phyloP scores from a whole-genome alignment of 2,113 vertebrate species.

The Regulus satrapa region DNA sequence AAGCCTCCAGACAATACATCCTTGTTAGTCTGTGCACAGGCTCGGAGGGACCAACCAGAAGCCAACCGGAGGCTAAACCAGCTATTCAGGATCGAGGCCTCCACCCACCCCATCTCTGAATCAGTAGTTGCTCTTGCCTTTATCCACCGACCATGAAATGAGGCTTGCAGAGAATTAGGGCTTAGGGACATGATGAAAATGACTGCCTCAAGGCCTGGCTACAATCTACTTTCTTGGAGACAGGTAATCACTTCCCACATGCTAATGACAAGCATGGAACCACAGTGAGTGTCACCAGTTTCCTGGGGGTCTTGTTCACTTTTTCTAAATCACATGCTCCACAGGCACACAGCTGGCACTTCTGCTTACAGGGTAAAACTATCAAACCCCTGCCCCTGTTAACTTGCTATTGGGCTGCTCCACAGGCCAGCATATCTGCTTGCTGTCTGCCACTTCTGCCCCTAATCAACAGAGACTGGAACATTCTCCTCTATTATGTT shows the following conservation, averaged over 20 bases:
- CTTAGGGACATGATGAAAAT: neutral
- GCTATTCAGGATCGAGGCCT: neutral
- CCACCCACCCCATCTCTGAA: neutral
- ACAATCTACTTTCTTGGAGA: neutral
- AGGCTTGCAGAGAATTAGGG: neutral
- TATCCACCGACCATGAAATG: neutral
- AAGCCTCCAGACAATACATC: neutral
- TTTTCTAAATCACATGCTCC: neutral
- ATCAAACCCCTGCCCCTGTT: neutral
- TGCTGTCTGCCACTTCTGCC: neutral
- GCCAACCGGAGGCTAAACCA: neutral
- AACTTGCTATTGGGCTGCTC: neutral
- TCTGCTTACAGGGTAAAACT: neutral
- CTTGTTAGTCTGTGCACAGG: neutral
- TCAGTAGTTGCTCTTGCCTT: neutral
- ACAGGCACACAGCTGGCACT: neutral
- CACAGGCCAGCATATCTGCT: neutral
- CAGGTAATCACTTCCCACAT: neutral
- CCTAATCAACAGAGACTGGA: neutral
- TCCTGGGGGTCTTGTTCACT: neutral
- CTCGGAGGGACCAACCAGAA: neutral
- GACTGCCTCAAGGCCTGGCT: neutral
- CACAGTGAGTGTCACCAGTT: neutral
- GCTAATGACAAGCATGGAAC: neutral
- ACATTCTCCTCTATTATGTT: neutral